These are phyloP conservation scores for Diachasma alloeum DNA, from an alignment of 1,140 invertebrate species.

Conservation along the genomic window DNA sequence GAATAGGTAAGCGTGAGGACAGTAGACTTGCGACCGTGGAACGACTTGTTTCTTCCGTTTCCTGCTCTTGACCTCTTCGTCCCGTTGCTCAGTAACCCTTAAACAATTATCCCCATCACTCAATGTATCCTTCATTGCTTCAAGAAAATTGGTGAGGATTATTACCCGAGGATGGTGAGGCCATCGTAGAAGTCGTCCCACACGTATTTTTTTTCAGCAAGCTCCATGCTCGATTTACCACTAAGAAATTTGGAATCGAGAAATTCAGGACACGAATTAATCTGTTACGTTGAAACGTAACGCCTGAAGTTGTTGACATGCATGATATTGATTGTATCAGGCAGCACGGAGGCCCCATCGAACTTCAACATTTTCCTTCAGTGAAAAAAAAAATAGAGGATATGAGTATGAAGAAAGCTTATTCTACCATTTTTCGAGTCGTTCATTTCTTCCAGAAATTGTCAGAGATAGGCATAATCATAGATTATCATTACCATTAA, in stretches of 20 bases:
- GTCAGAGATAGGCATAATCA: too few relatives aligned
- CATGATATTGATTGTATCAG: constrained; percentile 16
- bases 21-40: constrained; percentile 38
- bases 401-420: too few relatives aligned
- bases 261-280: not conserved
- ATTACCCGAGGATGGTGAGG: constrained; percentile 60
- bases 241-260: not conserved
- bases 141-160: not conserved
- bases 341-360: not conserved
- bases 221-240: constrained; percentile 10
- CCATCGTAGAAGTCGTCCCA: constrained; percentile 63
- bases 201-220: constrained; percentile 55
- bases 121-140: too few relatives aligned
- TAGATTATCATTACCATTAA: too few relatives aligned
- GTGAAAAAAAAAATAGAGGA: too few relatives aligned
- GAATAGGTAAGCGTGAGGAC: constrained; percentile 47
- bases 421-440: too few relatives aligned
- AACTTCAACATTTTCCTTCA: not conserved
- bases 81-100: constrained; percentile 33
- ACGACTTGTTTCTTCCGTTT: not conserved
- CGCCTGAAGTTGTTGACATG: constrained; percentile 21
- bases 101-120: not conserved
- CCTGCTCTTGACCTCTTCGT: constrained; percentile 35
- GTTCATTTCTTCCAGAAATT: too few relatives aligned
- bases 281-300: not conserved